phyloP scores from a whole-genome alignment of 2,113 vertebrate genomes.

The Hemiprocne comata region DNA sequence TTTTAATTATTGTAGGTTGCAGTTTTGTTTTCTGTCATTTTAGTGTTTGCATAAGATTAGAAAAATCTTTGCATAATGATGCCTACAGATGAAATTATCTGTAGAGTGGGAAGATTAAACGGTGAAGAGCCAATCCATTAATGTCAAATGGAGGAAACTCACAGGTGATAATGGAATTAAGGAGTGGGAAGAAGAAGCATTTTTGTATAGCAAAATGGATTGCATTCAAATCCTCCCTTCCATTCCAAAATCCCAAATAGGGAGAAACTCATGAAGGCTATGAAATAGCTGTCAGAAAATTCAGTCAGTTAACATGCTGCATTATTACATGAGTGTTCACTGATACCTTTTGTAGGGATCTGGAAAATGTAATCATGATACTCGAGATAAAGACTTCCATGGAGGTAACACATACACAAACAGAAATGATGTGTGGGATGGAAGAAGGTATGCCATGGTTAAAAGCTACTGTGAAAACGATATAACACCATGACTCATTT shows the following conservation, averaged over 20 bases:
- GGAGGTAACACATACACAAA: background rate
- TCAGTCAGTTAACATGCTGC: background rate
- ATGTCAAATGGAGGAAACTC: background rate
- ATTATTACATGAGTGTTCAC: background rate
- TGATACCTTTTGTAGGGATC: background rate
- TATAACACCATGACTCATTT: background rate
- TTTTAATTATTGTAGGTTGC: background rate
- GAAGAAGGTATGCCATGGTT: background rate
- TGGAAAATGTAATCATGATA: background rate
- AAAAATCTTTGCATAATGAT: background rate
- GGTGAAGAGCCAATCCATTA: background rate
- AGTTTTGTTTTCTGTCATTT: background rate
- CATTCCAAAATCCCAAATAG: background rate
- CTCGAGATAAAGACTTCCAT: background rate
- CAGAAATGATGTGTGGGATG: fast-evolving
- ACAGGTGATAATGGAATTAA: background rate
- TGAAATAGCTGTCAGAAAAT: background rate
- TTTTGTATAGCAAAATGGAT: background rate
- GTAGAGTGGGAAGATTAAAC: background rate
- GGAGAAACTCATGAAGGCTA: background rate
- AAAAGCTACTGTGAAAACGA: background rate
- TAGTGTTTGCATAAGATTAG: background rate
- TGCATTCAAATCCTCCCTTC: background rate
- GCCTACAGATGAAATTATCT: background rate
- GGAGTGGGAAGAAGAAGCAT: background rate